Evolutionary conservation across 30 jellyfish, hydroid and myxozoan species (phyloP).

Genomic region (Pseudorhiza aurosa): DNA sequence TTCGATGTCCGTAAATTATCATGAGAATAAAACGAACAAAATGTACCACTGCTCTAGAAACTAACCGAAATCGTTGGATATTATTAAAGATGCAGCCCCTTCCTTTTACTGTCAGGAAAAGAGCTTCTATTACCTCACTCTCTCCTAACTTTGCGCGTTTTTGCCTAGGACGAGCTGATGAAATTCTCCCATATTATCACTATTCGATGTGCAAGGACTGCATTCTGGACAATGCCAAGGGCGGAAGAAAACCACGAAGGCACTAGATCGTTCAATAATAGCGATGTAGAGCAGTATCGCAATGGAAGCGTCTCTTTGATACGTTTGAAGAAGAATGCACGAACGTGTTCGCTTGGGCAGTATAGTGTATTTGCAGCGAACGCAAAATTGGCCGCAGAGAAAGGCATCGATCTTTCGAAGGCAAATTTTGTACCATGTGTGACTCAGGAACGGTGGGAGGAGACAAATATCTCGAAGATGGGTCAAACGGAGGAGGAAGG

Average conservation of each 20-base stretch:
- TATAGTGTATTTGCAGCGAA: conserved; percentile 54
- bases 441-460: neutral
- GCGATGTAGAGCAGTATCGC: conserved; percentile 24
- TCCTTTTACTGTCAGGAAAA: too few species aligned
- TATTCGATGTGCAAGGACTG: conserved; percentile 25
- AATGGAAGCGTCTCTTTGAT: conserved; percentile 1
- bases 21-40: too few species aligned
- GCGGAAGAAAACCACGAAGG: neutral
- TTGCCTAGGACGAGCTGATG: conserved; percentile 37
- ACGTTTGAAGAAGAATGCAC: neutral
- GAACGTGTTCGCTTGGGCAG: neutral
- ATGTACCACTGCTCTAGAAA: too few species aligned
- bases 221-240: conserved; percentile 29
- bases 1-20: too few species aligned
- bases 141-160: too few species aligned
- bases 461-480: neutral
- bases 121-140: too few species aligned
- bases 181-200: conserved; percentile 37
- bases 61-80: too few species aligned
- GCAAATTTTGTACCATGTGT: conserved; percentile 10
- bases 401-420: conserved; percentile 18
- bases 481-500: too few species aligned
- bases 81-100: too few species aligned
- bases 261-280: neutral
- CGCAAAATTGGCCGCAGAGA: conserved; percentile 16